Percentiles rank a stretch among this genome's conserved stretches.
Conservation (phyloP, 1,140 invertebrate species). For the Adoxophyes honmai region DNA sequence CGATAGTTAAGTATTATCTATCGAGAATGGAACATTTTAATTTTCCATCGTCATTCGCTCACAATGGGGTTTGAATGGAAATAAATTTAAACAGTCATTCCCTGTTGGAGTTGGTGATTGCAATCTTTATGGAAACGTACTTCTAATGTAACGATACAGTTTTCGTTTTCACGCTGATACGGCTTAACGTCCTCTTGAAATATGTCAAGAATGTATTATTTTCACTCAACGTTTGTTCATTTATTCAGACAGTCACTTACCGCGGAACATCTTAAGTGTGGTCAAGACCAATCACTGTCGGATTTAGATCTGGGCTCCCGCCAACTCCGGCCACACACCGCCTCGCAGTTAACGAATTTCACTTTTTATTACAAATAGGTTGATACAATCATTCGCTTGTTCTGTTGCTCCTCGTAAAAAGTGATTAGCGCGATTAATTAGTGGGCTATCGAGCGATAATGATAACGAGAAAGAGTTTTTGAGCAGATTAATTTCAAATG, state of each 20-base stretch:
- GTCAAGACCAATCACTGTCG: conserved; percentile 61
- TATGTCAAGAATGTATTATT: conserved; percentile 1
- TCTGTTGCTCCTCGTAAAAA: background rate
- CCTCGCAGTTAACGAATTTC: conserved; percentile 19
- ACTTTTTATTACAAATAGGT: conserved; percentile 24
- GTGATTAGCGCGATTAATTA: too few relatives aligned
- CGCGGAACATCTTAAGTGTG: conserved; percentile 51
- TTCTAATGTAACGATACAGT: conserved; percentile 20
- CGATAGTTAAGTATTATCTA: conserved; percentile 74
- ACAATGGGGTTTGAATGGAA: conserved; percentile 54
- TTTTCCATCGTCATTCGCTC: conserved; percentile 66
- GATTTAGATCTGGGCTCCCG: conserved; percentile 65
- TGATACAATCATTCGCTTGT: background rate
- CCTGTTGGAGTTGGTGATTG: conserved; percentile 49
- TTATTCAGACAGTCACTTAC: conserved; percentile 35
- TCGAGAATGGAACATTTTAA: conserved; percentile 67
- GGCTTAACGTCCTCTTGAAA: too few relatives aligned
- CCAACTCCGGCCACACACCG: conserved; percentile 35
- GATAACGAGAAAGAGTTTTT: too few relatives aligned
- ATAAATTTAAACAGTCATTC: conserved; percentile 67
- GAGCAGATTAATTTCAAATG: too few relatives aligned
- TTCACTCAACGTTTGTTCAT: conserved; percentile 1
- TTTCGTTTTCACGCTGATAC: background rate
- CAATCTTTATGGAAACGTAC: conserved; percentile 22
- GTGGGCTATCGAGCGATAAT: too few relatives aligned